phyloP scores from a whole-genome alignment of 2,888 invertebrate species.

The Drosophila formosana region DNA sequence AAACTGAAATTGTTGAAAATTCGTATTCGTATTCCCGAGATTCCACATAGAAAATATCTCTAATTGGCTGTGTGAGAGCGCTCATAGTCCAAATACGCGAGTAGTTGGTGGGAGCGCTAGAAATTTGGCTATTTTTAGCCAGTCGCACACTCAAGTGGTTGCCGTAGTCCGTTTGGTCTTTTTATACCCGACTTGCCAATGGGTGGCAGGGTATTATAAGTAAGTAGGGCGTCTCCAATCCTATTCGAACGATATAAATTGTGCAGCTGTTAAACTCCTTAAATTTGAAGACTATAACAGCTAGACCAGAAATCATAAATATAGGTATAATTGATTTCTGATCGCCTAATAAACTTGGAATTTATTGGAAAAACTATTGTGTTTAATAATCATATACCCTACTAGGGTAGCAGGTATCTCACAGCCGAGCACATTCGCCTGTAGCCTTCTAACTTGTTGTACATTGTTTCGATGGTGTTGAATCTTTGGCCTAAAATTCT shows the following conservation, averaged over 20 bases:
- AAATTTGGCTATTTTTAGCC: conserved; percentile 82
- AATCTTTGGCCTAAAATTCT: conserved; percentile 69
- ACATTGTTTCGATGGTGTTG: conserved; percentile 19
- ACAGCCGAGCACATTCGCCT: neutral
- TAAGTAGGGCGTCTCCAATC: neutral
- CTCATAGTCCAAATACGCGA: conserved; percentile 48
- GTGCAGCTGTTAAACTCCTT: too few relatives aligned
- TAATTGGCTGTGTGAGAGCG: conserved; percentile 61
- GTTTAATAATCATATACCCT: too few relatives aligned
- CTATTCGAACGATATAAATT: too few relatives aligned
- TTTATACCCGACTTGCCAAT: conserved; percentile 8
- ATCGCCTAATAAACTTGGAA: too few relatives aligned
- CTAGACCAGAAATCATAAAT: too few relatives aligned
- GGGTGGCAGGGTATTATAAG: neutral
- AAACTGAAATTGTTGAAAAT: conserved; percentile 19
- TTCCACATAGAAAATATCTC: conserved; percentile 37
- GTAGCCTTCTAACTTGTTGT: conserved; percentile 4
- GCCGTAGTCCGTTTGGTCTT: conserved; percentile 57
- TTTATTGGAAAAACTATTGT: too few relatives aligned
- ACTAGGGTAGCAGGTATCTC: neutral
- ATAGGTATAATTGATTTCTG: too few relatives aligned
- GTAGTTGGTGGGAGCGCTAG: conserved; percentile 81
- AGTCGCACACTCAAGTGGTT: conserved; percentile 83
- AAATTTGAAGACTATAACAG: too few relatives aligned
- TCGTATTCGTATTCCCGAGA: conserved; percentile 34